Base-by-base conservation (phyloP, 2,888 invertebrate genomes). In the Melipona bicolor region DNA sequence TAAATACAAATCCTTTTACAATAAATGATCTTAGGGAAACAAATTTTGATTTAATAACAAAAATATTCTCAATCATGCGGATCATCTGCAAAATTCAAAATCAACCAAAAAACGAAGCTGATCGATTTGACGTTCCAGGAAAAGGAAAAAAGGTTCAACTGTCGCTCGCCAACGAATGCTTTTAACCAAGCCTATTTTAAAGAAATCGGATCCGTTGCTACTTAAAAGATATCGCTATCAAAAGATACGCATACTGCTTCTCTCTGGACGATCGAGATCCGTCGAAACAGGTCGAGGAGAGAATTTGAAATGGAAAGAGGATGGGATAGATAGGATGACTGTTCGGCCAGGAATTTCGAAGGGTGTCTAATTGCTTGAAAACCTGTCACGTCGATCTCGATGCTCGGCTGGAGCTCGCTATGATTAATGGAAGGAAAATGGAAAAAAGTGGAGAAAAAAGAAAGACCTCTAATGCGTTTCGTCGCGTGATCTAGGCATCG, bases 301-400 rank as follows among this genome's bases (percentile, higher is more conserved):
- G 71, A 49, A 73, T 56, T 70, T 59, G 32, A 74, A 36, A 78
- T 67, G 49, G 69, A 52, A 70, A 71, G 72, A 77, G 68, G 78
- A 79, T 5, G 27, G 19, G 71, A 64, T 69, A 77, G 74, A 77
- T 24, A 68, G 69, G 87, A 82, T 90, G 90, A 90, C 86, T 90
- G 83, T 81, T 73, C 85, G 32, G 74, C 77, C 69, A 85, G 82
- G 90, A 91, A 90, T 92, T 88, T 87, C 84, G 89, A 90, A 89
- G 88, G 88, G 88, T 87, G 91, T 88, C 92, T 92, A 92, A 92
- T 92, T 92, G 92, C 92, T 90, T 92, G 88, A 89, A 91, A 91
- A 91, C 89, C 90, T 91, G 92, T 92, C 92, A 91, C 89, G 79
- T 84, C 87, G 88, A 90, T 89, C 90, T 62, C 77, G 82, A 87